These are phyloP conservation scores for Stegodyphus mimosarum DNA, from an alignment of 1,140 invertebrate species.

Conservation along the genomic window DNA sequence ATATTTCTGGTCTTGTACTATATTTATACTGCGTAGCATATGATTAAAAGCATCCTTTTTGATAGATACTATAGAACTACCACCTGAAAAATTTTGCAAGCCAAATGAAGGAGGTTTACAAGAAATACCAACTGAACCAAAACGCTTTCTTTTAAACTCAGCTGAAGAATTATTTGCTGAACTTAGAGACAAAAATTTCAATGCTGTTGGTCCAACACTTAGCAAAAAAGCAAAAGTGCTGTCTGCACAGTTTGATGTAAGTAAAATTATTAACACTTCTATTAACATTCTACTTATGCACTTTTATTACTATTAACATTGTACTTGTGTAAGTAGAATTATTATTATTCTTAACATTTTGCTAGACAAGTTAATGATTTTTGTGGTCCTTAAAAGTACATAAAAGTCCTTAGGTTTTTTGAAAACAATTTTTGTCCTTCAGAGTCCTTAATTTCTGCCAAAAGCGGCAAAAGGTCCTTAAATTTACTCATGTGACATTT, in stretches of 20 bases:
- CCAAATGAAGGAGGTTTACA: slow-evolving; percentile 73
- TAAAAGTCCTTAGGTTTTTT: too few species aligned
- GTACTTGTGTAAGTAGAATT: too few species aligned
- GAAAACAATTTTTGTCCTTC: too few species aligned
- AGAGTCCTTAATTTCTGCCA: too few species aligned
- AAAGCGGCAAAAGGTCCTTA: too few species aligned
- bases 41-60: slow-evolving; percentile 44
- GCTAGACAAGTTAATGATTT: neutral
- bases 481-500: too few species aligned
- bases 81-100: slow-evolving; percentile 78
- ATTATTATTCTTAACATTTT: too few species aligned
- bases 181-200: slow-evolving; percentile 91
- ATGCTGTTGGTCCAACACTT: slow-evolving; percentile 85
- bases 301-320: too few species aligned
- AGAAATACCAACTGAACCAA: slow-evolving; percentile 78
- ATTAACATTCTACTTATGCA: too few species aligned
- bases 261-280: slow-evolving; percentile 16
- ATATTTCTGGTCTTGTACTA: too few species aligned
- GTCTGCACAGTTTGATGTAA: slow-evolving; percentile 80
- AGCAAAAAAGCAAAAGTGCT: slow-evolving; percentile 89
- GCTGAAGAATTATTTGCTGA: slow-evolving; percentile 89
- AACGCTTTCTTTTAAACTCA: slow-evolving; percentile 90
- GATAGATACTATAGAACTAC: slow-evolving; percentile 81
- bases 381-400: too few species aligned
- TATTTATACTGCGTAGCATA: neutral